phyloP scores from a whole-genome alignment of 2,113 vertebrate species.

The Cryptoleucopteryx plumbea region DNA sequence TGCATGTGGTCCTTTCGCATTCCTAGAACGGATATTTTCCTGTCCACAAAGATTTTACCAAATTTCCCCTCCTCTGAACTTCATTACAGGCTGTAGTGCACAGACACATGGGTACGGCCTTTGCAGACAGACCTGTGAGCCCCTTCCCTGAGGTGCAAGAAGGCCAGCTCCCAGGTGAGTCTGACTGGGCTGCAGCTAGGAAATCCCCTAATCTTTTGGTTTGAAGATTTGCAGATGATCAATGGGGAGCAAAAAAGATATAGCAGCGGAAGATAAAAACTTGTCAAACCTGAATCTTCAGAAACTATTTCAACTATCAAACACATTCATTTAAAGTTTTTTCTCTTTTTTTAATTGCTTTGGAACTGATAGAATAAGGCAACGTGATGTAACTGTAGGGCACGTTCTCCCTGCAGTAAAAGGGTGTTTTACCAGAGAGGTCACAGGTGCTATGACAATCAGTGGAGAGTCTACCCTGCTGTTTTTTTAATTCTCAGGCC shows the following conservation, averaged over 20 bases:
- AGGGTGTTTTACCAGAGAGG: rapidly evolving
- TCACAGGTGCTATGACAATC: not conserved
- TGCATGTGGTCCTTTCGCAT: rapidly evolving
- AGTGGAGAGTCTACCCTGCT: rapidly evolving
- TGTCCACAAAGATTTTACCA: not conserved
- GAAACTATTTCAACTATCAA: not conserved
- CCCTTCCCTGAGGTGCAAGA: not conserved
- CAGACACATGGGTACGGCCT: not conserved
- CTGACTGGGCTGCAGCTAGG: not conserved
- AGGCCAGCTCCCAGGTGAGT: not conserved
- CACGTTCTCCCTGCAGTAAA: not conserved
- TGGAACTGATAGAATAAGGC: not conserved
- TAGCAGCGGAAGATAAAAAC: not conserved
- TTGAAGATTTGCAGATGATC: not conserved
- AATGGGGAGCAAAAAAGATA: not conserved
- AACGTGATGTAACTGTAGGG: not conserved
- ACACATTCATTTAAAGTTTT: not conserved
- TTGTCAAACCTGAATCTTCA: not conserved
- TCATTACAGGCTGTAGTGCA: not conserved
- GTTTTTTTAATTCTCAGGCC: not conserved
- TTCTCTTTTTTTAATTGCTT: not conserved
- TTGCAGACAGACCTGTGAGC: not conserved
- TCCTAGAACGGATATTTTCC: not conserved
- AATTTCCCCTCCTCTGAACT: not conserved
- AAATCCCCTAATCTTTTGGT: not conserved